These are phyloP conservation scores for Monochamus alternatus DNA, from an alignment of 2,888 invertebrate genomes.

Conservation along the genomic window DNA sequence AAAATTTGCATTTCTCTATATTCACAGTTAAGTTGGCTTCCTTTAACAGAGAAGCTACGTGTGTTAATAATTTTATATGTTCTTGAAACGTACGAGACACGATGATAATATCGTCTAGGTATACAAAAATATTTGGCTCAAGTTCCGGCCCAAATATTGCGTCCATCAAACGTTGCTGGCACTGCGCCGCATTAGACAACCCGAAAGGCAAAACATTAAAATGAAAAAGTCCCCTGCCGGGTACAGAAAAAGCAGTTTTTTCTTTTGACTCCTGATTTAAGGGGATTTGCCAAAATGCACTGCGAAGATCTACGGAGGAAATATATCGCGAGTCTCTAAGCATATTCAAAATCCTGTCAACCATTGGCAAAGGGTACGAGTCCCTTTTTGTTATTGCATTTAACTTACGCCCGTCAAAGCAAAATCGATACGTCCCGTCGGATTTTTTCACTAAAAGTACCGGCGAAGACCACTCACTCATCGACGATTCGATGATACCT, in stretches of 20 bases:
- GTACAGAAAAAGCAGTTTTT: slow-evolving; percentile 42
- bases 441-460: slow-evolving; percentile 36
- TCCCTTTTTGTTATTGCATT: slow-evolving; percentile 42
- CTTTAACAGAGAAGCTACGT: slow-evolving; percentile 28
- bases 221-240: slow-evolving; percentile 36
- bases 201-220: slow-evolving; percentile 51
- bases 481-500: slow-evolving; percentile 31
- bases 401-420: slow-evolving; percentile 41
- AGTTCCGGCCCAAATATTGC: slow-evolving; percentile 46
- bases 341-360: slow-evolving; percentile 40
- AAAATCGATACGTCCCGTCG: slow-evolving; percentile 30
- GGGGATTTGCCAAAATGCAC: slow-evolving; percentile 41
- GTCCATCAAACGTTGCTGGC: slow-evolving; percentile 55
- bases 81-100: slow-evolving; percentile 29
- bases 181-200: slow-evolving; percentile 50
- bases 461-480: slow-evolving; percentile 31
- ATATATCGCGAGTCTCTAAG: slow-evolving; percentile 32
- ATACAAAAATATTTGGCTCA: slow-evolving; percentile 41
- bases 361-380: slow-evolving; percentile 33
- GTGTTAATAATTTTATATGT: slow-evolving; percentile 36
- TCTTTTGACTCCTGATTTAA: slow-evolving; percentile 31
- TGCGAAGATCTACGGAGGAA: slow-evolving; percentile 37
- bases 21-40: slow-evolving; percentile 39
- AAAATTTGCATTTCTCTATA: slow-evolving; percentile 42
- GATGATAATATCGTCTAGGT: slow-evolving; percentile 51